Evolutionary conservation across 2,888 invertebrate species (phyloP).

Genomic region (Proisotoma minuta): DNA sequence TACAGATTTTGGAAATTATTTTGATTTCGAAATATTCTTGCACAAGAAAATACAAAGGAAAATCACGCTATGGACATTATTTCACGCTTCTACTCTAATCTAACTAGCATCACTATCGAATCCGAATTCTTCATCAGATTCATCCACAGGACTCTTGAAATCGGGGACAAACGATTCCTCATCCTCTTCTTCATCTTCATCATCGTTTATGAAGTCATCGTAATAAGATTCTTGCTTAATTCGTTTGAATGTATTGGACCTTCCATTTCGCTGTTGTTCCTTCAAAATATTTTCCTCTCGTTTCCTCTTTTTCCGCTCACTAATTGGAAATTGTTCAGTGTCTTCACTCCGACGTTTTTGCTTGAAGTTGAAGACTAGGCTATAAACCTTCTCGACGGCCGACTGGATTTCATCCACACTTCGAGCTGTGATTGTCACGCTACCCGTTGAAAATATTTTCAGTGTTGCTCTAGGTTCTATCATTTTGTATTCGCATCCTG

Average conservation of each 20-base stretch:
- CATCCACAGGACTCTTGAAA: conserved; percentile 37
- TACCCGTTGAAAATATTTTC: conserved; percentile 97
- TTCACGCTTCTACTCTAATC: too few relatives aligned
- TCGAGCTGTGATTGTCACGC: conserved; percentile 60
- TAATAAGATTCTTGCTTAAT: conserved; percentile 21
- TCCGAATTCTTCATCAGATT: conserved; percentile 27
- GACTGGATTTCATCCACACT: conserved; percentile 81
- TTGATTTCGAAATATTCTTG: too few relatives aligned
- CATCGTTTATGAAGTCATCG: conserved; percentile 32
- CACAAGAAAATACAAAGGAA: too few relatives aligned
- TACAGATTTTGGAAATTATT: too few relatives aligned
- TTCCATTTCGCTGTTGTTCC: conserved; percentile 31
- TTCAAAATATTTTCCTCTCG: conserved; percentile 35
- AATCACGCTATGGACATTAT: too few relatives aligned
- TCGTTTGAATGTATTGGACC: conserved; percentile 14
- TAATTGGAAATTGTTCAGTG: conserved; percentile 36
- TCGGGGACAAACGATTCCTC: conserved; percentile 29
- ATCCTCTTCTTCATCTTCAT: conserved; percentile 20
- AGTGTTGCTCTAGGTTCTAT: conserved; percentile 86
- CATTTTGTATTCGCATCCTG: conserved; percentile 91
- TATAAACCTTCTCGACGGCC: conserved; percentile 85
- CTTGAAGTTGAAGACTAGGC: conserved; percentile 85
- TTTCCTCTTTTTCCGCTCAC: conserved; percentile 37
- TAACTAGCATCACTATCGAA: conserved; percentile 41
- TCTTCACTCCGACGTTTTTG: conserved; percentile 61